phyloP scores from a whole-genome alignment of 2,113 vertebrate species.

The Oenanthe oenanthe region DNA sequence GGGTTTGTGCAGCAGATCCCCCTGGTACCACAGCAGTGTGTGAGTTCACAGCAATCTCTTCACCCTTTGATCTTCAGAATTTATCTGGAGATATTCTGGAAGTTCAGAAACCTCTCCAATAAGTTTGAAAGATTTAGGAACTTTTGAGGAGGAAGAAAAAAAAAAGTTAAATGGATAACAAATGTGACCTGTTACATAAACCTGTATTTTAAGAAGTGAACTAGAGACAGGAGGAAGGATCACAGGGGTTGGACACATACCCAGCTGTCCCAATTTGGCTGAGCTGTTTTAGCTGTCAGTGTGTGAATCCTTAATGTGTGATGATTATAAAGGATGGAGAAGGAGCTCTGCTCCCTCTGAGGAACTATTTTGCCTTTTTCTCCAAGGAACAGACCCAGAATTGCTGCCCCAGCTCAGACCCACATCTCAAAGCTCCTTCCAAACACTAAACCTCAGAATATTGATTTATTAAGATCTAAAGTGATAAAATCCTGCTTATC shows the following conservation, averaged over 20 bases:
- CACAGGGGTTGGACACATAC: slow-evolving; percentile 60
- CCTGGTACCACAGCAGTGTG: background rate
- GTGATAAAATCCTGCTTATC: slow-evolving; percentile 24
- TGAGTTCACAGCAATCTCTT: background rate
- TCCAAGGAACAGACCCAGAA: background rate
- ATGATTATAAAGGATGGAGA: background rate
- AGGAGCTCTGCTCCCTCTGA: background rate
- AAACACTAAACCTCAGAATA: background rate
- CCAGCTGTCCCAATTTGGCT: slow-evolving; percentile 53
- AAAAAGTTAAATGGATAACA: background rate
- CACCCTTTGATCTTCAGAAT: background rate
- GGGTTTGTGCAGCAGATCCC: background rate
- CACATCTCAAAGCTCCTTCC: background rate
- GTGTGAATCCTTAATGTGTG: slow-evolving; percentile 56
- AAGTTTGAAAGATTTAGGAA: background rate
- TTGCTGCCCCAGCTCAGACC: background rate
- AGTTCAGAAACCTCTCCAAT: background rate
- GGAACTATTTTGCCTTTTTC: background rate
- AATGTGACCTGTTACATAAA: slow-evolving; percentile 38
- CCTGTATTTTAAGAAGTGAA: slow-evolving; percentile 61
- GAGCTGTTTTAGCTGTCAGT: slow-evolving; percentile 64
- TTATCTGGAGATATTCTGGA: background rate
- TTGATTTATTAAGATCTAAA: background rate
- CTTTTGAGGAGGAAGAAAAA: background rate
- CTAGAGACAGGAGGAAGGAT: slow-evolving; percentile 59